phyloP scores from a whole-genome alignment of 2,797 vertebrate genomes.

The Thamnophis elegans region DNA sequence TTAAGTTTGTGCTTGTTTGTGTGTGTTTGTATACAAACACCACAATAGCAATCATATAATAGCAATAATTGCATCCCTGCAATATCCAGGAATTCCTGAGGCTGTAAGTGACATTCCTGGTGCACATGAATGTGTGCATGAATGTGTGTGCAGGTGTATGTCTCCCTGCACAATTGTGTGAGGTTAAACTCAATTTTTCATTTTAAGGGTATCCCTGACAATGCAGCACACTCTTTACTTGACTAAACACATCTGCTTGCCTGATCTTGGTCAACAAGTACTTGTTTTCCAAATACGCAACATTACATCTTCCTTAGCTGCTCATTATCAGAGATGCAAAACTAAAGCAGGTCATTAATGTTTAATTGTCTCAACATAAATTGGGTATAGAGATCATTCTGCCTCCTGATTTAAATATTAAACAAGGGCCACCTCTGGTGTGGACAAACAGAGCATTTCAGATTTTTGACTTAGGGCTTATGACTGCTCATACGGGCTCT shows the following conservation, averaged over 20 bases:
- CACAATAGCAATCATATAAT: background rate
- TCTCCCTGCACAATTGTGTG: background rate
- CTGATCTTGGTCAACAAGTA: background rate
- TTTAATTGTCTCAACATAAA: background rate
- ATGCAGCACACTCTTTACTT: background rate
- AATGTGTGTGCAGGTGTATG: background rate
- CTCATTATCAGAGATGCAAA: background rate
- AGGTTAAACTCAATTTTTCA: background rate
- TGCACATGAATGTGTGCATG: too few relatives aligned
- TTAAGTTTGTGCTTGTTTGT: background rate
- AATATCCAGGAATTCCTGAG: background rate
- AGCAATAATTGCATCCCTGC: background rate
- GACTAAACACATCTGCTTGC: background rate
- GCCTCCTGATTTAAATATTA: background rate
- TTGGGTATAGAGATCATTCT: background rate
- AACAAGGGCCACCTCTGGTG: background rate
- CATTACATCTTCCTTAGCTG: background rate
- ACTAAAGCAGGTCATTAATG: background rate
- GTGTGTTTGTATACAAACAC: background rate
- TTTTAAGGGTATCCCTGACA: background rate
- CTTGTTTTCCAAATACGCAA: background rate
- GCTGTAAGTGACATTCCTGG: background rate
- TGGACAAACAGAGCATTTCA: background rate
- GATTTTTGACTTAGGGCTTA: background rate
- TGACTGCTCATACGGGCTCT: background rate